Conservation (phyloP, 2,888 invertebrate species). For the Hypomecis atomaria region DNA sequence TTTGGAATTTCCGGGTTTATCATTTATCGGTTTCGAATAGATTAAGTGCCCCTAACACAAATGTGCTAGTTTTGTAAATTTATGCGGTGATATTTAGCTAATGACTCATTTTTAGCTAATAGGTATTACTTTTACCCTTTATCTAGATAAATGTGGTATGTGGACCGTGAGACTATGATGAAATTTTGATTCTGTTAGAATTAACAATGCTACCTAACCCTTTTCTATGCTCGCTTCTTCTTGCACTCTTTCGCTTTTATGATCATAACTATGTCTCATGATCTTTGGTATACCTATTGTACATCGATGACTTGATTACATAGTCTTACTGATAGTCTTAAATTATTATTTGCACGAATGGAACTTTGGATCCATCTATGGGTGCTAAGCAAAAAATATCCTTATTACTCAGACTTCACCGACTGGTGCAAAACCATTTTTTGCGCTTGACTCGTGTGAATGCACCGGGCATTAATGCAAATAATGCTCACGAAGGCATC, state of each 20-base stretch:
- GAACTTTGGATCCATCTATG: not conserved
- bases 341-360: not conserved
- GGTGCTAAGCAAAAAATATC: slow-evolving; percentile 1
- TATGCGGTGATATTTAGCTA: slow-evolving; percentile 19
- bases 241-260: too few relatives aligned
- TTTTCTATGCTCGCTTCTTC: too few relatives aligned
- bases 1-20: slow-evolving; percentile 34
- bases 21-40: slow-evolving; percentile 11
- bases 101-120: slow-evolving; percentile 3
- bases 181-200: too few relatives aligned
- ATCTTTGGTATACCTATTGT: too few relatives aligned
- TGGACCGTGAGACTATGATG: not conserved
- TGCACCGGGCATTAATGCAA: slow-evolving; percentile 24
- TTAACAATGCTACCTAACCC: too few relatives aligned
- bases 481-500: slow-evolving; percentile 6
- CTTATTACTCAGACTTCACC: slow-evolving; percentile 11
- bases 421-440: slow-evolving; percentile 48
- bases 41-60: not conserved
- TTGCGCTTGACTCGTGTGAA: slow-evolving; percentile 36
- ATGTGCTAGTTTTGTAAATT: not conserved
- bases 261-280: too few relatives aligned
- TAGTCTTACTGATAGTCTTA: not conserved
- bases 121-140: slow-evolving; percentile 13
- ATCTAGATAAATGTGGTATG: not conserved
- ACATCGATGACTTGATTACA: too few relatives aligned